These are phyloP conservation scores for Siniperca knerii DNA, from an alignment of 2,113 vertebrate species.

Conservation along the genomic window DNA sequence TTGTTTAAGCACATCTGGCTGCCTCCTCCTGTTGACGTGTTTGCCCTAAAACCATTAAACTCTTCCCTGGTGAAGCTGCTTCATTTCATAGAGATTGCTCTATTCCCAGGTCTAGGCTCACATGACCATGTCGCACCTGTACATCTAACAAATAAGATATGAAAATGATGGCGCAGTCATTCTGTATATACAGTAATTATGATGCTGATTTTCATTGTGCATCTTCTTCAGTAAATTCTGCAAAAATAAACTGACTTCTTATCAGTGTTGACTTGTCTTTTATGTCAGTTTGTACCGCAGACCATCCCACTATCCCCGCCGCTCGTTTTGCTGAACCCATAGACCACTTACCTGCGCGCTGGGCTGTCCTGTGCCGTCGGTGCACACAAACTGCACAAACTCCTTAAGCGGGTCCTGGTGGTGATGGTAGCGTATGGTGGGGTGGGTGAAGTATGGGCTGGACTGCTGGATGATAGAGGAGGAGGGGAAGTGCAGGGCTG, in stretches of 20 bases:
- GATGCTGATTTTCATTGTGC: not conserved
- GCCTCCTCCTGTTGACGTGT: constrained; percentile 45
- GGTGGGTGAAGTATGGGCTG: constrained; percentile 96
- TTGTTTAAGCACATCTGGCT: constrained; percentile 39
- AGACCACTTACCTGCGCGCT: constrained; percentile 89
- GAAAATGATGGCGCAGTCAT: not conserved
- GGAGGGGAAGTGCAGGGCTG: constrained; percentile 96
- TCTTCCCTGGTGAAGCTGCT: constrained; percentile 22
- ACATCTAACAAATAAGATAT: not conserved
- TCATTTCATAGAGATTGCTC: constrained; percentile 29
- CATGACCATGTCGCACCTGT: constrained; percentile 4
- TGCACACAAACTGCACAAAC: constrained; percentile 96
- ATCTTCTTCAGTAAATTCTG: not conserved
- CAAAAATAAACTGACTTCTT: not conserved
- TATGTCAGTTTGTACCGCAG: constrained; percentile 15
- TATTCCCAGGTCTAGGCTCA: constrained; percentile 1
- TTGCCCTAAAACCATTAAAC: constrained; percentile 20
- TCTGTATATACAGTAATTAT: not conserved
- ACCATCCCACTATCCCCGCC: not conserved
- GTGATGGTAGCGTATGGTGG: constrained; percentile 98
- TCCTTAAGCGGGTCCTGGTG: constrained; percentile 97
- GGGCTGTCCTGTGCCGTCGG: constrained; percentile 93
- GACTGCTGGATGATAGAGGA: constrained; percentile 98
- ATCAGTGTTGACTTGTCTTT: not conserved
- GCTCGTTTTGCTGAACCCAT: not conserved